A percentile compares a stretch with the other conserved stretches of the same genome.
Conservation (phyloP, 30 jellyfish, hydroid and myxozoan species). For the Catostylus mosaicus region DNA sequence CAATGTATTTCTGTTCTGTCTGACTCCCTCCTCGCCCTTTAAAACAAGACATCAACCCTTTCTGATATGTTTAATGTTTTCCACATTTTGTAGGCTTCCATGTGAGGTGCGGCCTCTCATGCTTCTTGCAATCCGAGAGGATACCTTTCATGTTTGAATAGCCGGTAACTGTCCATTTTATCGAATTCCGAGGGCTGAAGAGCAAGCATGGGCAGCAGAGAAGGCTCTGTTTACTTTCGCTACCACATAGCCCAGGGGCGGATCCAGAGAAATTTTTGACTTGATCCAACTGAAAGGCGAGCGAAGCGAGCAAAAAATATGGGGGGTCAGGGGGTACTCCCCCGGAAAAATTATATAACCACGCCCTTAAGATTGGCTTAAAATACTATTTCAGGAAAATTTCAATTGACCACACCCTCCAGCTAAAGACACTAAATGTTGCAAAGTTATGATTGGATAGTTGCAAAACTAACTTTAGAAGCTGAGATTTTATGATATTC, state of each 20-base stretch:
- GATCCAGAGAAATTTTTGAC: no score
- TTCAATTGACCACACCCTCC: no score
- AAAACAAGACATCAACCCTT: constrained; percentile 36
- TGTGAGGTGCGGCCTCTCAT: constrained; percentile 36
- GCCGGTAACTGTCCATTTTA: constrained; percentile 46
- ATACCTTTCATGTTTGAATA: constrained; percentile 43
- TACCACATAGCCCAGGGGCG: constrained; percentile 21
- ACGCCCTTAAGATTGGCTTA: no score
- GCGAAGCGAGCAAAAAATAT: no score
- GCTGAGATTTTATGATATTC: no score
- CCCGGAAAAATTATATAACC: no score
- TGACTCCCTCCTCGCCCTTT: constrained; percentile 46
- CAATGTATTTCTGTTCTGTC: constrained; percentile 50
- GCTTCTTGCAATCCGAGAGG: constrained; percentile 39
- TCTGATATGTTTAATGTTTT: constrained; percentile 23
- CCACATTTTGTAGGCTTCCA: constrained; percentile 45
- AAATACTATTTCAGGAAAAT: no score
- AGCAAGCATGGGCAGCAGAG: constrained; percentile 65
- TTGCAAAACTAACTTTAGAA: no score
- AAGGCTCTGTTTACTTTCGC: constrained; percentile 6
- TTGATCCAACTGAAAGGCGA: no score
- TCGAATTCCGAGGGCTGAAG: constrained; percentile 10
- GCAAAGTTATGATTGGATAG: no score
- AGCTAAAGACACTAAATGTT: no score
- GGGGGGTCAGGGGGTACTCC: no score